Base-by-base conservation (phyloP, 92 coral and sea anemone genomes). In the Metridium senile region DNA sequence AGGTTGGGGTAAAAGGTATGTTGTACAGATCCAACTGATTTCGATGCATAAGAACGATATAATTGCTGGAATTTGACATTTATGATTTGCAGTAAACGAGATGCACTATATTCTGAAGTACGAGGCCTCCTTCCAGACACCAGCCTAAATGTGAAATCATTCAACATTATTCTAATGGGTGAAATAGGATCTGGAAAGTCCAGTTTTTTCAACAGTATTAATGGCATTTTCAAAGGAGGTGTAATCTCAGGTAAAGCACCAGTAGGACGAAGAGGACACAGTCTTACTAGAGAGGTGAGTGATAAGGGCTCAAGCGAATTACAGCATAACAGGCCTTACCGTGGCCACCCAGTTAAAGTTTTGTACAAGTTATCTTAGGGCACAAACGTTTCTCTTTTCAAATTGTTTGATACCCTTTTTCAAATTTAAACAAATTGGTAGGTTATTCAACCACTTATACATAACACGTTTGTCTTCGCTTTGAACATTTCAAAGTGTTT, bases 181-280 rank as follows among this genome's bases (percentile, higher is more conserved):
- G 77, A 80, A 71, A 56, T 80, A n/a, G 84, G 84, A 7, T 70
- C 84, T n/a, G 84, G 84, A 19, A 80, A 80, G 30, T 80, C 84
- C 16, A 80, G 84, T 46, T 80, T 80, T 52, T 71, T 58, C 47
- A 80, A 80, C 54, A 70, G 75, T 34, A 31, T 80, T 6, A 25
- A 80, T 18, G 34, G 70, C 31, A 58, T 80, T 11, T 80, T 57
- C 46, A 77, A 62, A 21, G 78, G 61, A 8, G 1, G 23, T 26
- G 29, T 68, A 19, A 43, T 46, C 0, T 26, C 71, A 9, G 32
- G 29, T 46, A 52, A 43, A 52, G 84, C 84, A 23, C 69, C 29
- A n/a, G 77, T 35, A 1, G 84, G 84, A 0, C 34, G 26, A 1
- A 39, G 9, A 2, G 84, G 61, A 0, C 30, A 22, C 20, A 80